phyloP scores from a whole-genome alignment of 2,888 invertebrate genomes.

The Dromius quadrimaculatus region DNA sequence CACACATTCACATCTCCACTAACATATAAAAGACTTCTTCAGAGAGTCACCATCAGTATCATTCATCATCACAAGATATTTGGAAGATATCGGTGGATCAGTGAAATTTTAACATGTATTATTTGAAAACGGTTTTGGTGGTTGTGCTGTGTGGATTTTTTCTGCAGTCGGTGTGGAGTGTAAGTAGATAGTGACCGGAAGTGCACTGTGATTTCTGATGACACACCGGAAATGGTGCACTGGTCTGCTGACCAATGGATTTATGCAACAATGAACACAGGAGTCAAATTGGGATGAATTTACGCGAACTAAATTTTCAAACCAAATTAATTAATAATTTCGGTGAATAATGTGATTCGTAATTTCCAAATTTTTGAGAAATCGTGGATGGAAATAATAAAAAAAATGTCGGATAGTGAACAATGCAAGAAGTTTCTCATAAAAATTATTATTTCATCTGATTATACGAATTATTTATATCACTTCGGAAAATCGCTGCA shows the following conservation, averaged over 20 bases:
- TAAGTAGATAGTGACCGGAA: slow-evolving; percentile 20
- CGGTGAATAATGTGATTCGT: too few relatives aligned
- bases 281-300: neutral
- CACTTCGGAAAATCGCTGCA: too few relatives aligned
- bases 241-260: slow-evolving; percentile 7
- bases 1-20: slow-evolving; percentile 19
- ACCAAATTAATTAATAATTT: too few relatives aligned
- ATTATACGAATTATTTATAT: too few relatives aligned
- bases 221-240: slow-evolving; percentile 25
- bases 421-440: too few relatives aligned
- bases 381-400: too few relatives aligned
- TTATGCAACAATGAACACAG: slow-evolving; percentile 22
- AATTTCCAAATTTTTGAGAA: too few relatives aligned
- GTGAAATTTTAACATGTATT: neutral
- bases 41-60: neutral
- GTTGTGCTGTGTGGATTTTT: slow-evolving; percentile 61
- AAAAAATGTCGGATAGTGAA: too few relatives aligned
- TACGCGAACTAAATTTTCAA: neutral
- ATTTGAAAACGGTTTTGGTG: neutral
- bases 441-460: too few relatives aligned
- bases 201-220: slow-evolving; percentile 21
- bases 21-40: slow-evolving; percentile 28
- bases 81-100: too few relatives aligned
- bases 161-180: slow-evolving; percentile 59
- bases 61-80: neutral